A percentile compares a stretch with the other conserved stretches of the same genome.
phyloP scores from a whole-genome alignment of 2,113 vertebrate species.

The Osmerus eperlanus region DNA sequence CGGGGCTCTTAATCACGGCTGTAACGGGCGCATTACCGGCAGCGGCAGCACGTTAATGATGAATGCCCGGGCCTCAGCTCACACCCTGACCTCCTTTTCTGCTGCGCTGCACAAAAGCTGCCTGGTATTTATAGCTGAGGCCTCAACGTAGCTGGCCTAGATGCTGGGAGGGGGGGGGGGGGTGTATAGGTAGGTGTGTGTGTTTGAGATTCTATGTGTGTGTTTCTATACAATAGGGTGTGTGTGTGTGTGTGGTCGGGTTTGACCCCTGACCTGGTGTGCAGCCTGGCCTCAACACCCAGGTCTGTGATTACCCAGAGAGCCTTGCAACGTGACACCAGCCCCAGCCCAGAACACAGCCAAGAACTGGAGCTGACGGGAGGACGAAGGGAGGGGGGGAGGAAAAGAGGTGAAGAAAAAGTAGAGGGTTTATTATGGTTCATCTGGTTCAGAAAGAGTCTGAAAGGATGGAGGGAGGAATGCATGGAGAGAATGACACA shows the following conservation, averaged over 20 bases:
- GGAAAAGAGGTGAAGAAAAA: constrained; percentile 47
- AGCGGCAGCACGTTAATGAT: constrained; percentile 77
- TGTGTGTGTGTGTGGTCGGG: constrained; percentile 38
- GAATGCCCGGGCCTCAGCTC: constrained; percentile 72
- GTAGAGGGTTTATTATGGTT: constrained; percentile 43
- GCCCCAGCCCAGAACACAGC: background rate
- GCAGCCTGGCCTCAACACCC: constrained; percentile 44
- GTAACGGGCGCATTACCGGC: constrained; percentile 71
- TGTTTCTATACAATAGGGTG: constrained; percentile 20
- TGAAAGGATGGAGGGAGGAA: background rate
- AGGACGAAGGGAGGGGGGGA: background rate
- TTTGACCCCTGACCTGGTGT: constrained; percentile 53
- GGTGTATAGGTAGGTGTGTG: constrained; percentile 37
- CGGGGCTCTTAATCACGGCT: constrained; percentile 73
- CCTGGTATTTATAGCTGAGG: constrained; percentile 65
- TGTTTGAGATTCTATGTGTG: constrained; percentile 17
- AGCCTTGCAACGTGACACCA: constrained; percentile 35
- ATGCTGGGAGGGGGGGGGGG: constrained; percentile 49
- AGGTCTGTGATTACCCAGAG: constrained; percentile 45
- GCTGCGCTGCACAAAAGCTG: constrained; percentile 69
- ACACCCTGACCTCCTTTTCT: constrained; percentile 80
- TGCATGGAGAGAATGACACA: background rate
- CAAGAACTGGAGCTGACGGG: background rate
- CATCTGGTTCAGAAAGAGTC: background rate
- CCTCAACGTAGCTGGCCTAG: constrained; percentile 60